These are phyloP conservation scores for Chondrilla cf. caribensis DNA, from an alignment of 37 sponge, comb jelly and placozoan genomes.

Conservation along the genomic window DNA sequence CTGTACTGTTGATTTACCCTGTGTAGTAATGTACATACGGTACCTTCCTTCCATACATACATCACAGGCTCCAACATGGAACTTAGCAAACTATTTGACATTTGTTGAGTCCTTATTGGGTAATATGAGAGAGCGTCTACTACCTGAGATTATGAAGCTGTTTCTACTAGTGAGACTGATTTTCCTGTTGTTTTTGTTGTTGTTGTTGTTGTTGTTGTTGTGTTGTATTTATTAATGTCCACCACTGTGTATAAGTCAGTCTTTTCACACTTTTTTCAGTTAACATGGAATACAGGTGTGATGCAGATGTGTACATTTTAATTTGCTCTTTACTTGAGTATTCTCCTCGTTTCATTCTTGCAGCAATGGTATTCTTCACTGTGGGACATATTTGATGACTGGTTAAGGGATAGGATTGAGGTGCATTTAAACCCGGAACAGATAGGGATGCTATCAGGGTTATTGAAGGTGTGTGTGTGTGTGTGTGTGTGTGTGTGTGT, in stretches of 20 bases:
- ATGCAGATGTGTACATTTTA: neutral
- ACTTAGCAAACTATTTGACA: neutral
- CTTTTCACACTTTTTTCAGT: too few relatives aligned
- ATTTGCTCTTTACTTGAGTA: too few relatives aligned
- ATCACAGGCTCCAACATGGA: neutral
- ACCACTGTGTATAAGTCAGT: too few relatives aligned
- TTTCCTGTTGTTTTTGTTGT: too few relatives aligned
- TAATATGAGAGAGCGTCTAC: neutral
- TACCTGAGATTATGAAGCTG: neutral
- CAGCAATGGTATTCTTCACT: constrained; percentile 16
- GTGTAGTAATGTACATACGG: too few relatives aligned
- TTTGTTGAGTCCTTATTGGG: neutral
- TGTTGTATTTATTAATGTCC: too few relatives aligned
- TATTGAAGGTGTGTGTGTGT: neutral
- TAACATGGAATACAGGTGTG: too few relatives aligned
- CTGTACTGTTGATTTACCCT: too few relatives aligned
- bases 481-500: neutral
- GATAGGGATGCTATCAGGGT: neutral
- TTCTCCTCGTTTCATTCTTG: too few relatives aligned
- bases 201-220: too few relatives aligned
- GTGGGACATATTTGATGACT: constrained; percentile 21
- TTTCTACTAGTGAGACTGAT: neutral
- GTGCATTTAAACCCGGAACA: constrained; percentile 1
- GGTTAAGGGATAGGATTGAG: constrained; percentile 20
- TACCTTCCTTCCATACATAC: too few relatives aligned